A percentile compares a stretch with the other conserved stretches of the same genome.
Conservation (phyloP, 2,113 vertebrate species). For the Oncorhynchus kisutch region DNA sequence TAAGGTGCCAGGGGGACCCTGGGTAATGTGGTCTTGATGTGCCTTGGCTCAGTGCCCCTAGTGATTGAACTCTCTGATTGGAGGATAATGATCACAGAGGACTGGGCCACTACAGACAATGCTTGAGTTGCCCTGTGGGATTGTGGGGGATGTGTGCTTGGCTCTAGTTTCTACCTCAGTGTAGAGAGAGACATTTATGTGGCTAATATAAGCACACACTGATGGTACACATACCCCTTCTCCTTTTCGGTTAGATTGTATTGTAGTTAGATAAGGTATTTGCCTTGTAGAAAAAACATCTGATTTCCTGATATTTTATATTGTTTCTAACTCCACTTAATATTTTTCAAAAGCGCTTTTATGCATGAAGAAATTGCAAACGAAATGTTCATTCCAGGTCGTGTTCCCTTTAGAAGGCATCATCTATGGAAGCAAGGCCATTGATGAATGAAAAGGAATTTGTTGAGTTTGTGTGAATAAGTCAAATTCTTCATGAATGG, state of each 20-base stretch:
- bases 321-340: too few species aligned
- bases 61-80: slow-evolving; percentile 60
- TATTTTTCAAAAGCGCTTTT: not conserved
- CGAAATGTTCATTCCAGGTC: too few species aligned
- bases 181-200: slow-evolving; percentile 26
- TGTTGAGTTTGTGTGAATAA: not conserved
- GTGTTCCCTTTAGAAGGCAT: not conserved
- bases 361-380: too few species aligned
- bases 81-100: slow-evolving; percentile 22
- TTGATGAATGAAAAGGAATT: not conserved
- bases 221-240: too few species aligned
- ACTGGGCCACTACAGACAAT: slow-evolving; percentile 18
- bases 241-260: too few species aligned
- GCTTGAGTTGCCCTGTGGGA: slow-evolving; percentile 38
- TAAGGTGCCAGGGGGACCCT: slow-evolving; percentile 61
- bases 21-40: slow-evolving; percentile 63
- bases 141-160: slow-evolving; percentile 7
- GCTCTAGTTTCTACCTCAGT: slow-evolving; percentile 41
- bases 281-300: too few species aligned
- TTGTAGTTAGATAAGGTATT: too few species aligned
- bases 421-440: not conserved
- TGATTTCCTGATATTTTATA: too few species aligned
- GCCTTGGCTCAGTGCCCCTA: slow-evolving; percentile 22
- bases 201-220: too few species aligned
- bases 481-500: slow-evolving; percentile 12